Conservation (phyloP, 2,888 invertebrate genomes). For the Meloe dianella region DNA sequence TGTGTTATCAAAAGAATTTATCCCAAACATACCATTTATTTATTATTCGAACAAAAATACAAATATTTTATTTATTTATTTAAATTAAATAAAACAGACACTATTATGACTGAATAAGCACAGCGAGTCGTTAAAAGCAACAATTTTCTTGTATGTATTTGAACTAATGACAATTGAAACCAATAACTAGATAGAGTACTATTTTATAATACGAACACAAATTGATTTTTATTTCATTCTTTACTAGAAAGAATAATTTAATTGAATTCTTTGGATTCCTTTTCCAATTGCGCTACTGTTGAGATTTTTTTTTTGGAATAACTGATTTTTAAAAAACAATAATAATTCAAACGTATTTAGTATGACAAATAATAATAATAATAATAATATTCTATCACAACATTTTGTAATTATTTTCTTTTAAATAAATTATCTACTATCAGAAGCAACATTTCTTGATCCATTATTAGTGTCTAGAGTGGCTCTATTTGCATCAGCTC, state of each 20-base stretch:
- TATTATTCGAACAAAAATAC: not conserved
- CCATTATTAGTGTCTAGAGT: conserved; percentile 34
- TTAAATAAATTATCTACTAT: conserved; percentile 31
- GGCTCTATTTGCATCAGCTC: conserved; percentile 53
- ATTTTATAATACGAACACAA: not conserved
- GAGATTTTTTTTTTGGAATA: not conserved
- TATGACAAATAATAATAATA: conserved; percentile 7
- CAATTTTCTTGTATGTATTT: not conserved
- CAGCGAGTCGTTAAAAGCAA: not conserved
- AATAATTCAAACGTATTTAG: conserved; percentile 9
- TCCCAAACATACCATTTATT: conserved; percentile 6
- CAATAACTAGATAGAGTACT: not conserved
- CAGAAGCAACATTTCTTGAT: conserved; percentile 8
- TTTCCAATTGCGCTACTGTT: not conserved
- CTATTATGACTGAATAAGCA: not conserved
- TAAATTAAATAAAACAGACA: not conserved
- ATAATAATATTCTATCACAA: conserved; percentile 26
- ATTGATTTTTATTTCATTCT: not conserved
- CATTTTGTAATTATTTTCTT: conserved; percentile 17
- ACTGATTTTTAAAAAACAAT: not conserved
- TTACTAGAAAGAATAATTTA: not conserved
- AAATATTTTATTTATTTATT: not conserved
- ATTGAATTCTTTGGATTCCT: not conserved
- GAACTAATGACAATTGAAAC: not conserved
- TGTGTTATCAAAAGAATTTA: not conserved